Conservation (phyloP, 2,113 vertebrate genomes). For the Corynorhinus townsendii region DNA sequence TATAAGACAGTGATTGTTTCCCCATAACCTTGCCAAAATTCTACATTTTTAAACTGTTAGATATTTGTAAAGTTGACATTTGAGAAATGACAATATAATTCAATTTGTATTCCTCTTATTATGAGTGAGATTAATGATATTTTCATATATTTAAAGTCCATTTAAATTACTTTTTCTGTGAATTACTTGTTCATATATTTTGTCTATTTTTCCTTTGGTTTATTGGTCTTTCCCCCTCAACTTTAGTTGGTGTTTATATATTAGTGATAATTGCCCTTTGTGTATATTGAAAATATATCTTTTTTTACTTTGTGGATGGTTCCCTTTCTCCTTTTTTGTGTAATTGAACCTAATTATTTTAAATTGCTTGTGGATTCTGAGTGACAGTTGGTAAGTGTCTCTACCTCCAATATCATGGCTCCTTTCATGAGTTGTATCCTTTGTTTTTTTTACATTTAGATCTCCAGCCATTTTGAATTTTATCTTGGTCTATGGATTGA, state of each 20-base stretch:
- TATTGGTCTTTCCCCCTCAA: neutral
- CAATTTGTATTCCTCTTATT: constrained; percentile 7
- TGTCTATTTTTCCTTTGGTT: neutral
- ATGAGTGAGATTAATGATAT: neutral
- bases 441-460: neutral
- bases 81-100: constrained; percentile 8
- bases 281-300: constrained; percentile 5
- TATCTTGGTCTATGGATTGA: neutral
- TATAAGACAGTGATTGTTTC: neutral
- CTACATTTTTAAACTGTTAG: neutral
- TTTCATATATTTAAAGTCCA: neutral
- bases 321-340: neutral
- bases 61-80: neutral
- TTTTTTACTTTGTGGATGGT: neutral
- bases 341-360: constrained; percentile 11
- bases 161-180: neutral
- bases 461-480: neutral
- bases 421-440: neutral
- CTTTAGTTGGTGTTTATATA: neutral
- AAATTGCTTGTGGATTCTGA: neutral
- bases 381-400: neutral
- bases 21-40: neutral
- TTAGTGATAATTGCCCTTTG: neutral
- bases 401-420: neutral
- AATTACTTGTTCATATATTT: neutral